Percentiles rank a stretch among this genome's conserved stretches.
These are phyloP conservation scores for Cantharis rufa DNA, from an alignment of 2,888 invertebrate genomes.

Conservation along the genomic window DNA sequence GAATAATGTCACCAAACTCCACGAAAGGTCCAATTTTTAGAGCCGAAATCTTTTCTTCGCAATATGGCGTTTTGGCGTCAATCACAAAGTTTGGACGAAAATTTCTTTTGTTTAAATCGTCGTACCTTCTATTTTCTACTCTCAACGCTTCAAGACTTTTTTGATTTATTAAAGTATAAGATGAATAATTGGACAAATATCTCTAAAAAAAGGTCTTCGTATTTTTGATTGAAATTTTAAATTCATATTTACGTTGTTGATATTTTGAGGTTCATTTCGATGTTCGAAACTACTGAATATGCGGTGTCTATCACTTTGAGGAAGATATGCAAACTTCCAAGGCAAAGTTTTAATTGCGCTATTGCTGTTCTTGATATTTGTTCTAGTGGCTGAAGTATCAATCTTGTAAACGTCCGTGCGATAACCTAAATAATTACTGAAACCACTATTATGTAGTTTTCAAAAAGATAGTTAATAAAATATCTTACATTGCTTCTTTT, in stretches of 20 bases:
- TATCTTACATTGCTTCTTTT: background rate
- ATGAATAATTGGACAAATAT: background rate
- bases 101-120: background rate
- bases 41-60: background rate
- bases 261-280: background rate
- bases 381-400: background rate
- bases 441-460: background rate
- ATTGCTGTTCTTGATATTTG: background rate
- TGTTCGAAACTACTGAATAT: background rate
- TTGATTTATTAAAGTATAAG: background rate
- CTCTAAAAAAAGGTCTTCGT: background rate
- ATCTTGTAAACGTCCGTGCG: background rate
- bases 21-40: background rate
- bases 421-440: background rate
- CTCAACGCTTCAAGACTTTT: background rate
- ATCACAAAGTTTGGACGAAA: background rate
- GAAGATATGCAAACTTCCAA: background rate
- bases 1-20: background rate
- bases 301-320: background rate
- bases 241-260: background rate
- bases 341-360: background rate
- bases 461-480: background rate
- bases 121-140: background rate
- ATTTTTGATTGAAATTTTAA: too few relatives aligned
- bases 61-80: background rate